A percentile compares a stretch with the other conserved stretches of the same genome.
Conservation (phyloP, 2,113 vertebrate genomes). For the Hypanus sabinus region DNA sequence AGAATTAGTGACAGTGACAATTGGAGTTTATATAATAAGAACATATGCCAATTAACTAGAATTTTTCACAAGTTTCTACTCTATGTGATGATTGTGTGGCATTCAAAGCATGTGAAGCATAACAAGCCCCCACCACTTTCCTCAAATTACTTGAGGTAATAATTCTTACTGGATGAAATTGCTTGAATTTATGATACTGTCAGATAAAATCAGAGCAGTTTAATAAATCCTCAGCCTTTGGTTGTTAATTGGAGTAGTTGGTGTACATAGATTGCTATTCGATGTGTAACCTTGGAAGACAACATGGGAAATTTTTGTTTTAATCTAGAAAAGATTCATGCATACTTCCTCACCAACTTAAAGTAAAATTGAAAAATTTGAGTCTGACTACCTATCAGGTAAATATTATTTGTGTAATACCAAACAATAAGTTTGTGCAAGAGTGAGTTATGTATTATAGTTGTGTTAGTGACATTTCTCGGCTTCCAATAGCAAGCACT, state of each 20-base stretch:
- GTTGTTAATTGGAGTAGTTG: background rate
- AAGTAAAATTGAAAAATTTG: background rate
- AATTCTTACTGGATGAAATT: constrained; percentile 23
- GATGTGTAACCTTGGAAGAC: background rate
- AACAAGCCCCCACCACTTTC: background rate
- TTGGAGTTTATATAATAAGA: constrained; percentile 1
- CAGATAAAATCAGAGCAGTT: constrained; percentile 29
- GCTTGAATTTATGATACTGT: constrained; percentile 27
- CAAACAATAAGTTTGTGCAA: background rate
- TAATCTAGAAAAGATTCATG: background rate
- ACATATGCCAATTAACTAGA: constrained; percentile 21
- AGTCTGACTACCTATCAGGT: background rate
- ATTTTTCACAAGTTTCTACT: constrained; percentile 17
- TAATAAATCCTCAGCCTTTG: constrained; percentile 25
- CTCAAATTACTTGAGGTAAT: background rate
- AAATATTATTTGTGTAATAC: background rate
- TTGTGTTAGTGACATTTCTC: background rate
- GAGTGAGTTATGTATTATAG: background rate
- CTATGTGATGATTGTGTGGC: constrained; percentile 1
- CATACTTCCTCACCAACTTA: background rate
- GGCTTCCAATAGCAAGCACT: background rate
- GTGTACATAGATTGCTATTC: background rate
- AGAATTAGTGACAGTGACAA: constrained; percentile 1
- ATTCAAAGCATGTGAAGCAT: constrained; percentile 12
- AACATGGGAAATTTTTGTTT: background rate